phyloP scores from a whole-genome alignment of 2,797 vertebrate genomes.

The Schizopygopsis malacanthus region DNA sequence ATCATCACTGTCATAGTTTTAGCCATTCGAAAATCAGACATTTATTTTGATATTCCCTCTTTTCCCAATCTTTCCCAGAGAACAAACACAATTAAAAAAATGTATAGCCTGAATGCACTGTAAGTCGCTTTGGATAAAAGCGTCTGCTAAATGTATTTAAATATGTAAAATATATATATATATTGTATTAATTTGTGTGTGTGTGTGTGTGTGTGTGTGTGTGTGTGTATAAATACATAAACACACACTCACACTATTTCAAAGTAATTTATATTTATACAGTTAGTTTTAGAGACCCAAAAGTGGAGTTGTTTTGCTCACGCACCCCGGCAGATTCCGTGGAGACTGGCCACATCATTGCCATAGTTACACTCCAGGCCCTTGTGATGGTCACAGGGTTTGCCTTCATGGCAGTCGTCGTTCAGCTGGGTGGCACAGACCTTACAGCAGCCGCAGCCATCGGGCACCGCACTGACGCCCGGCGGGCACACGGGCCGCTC shows the following conservation, averaged over 20 bases:
- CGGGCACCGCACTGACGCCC: conserved; percentile 76
- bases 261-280: neutral
- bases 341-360: conserved; percentile 76
- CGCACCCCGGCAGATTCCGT: conserved; percentile 84
- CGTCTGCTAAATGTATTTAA: no score
- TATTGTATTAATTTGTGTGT: no score
- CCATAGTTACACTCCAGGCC: conserved; percentile 86
- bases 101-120: no score
- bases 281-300: neutral
- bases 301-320: neutral
- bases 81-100: no score
- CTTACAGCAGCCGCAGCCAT: conserved; percentile 81
- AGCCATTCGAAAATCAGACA: no score
- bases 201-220: no score
- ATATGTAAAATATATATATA: no score
- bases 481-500: conserved; percentile 74
- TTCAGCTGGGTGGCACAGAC: conserved; percentile 84
- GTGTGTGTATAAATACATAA: no score
- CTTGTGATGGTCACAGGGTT: conserved; percentile 83
- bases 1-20: neutral
- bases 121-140: no score
- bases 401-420: conserved; percentile 77
- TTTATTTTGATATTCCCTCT: no score
- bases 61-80: no score
- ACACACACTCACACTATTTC: neutral